Base-by-base conservation (phyloP, 2,113 vertebrate genomes). In the Takifugu bimaculatus region DNA sequence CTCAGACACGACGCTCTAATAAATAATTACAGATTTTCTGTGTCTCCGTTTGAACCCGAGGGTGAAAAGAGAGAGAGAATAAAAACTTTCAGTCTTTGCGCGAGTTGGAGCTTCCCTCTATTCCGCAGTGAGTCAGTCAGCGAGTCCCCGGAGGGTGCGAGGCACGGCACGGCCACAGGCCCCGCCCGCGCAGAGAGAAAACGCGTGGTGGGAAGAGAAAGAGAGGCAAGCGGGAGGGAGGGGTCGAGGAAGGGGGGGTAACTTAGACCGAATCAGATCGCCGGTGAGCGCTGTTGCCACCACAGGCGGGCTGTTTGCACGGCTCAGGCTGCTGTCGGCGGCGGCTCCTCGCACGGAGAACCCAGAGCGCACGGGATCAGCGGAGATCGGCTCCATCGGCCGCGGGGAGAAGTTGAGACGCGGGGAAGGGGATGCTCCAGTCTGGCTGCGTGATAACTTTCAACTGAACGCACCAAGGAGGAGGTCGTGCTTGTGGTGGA, bases 321-420 rank as follows among this genome's bases (percentile, higher is more conserved):
- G 70, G 71, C 54, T 73, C 48, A 65, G 65, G 49, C 74, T 57
- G 66, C 53, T 63, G 60, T 72, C 68, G 54, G 29, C 60, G 39
- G 51, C 79, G 45, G 73, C 29, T 68, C 67, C 26, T 71, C 26
- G 29, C 56, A 10, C 35, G 14, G 72, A 68, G 68, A 61, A 54
- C 70, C 50, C 75, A 58, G 50, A 65, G 71, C 77, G 29, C 29
- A 3, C 29, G 5, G 35, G 79, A 79, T 67, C 75, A 78, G 51
- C 75, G 5, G 9, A n/a, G 48, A 25, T 15, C 44, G 44, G 74
- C 62, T 20, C 20, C 20, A 20, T 20, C 20, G 59, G 81, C 73
- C 61, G 77, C 64, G 76, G 70, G 65, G 65, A 55, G 61, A 80
- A 80, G 80, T 85, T 83, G 75, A 65, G 66, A 70, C 54, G 77